Base-by-base conservation (phyloP, 2,888 invertebrate species). In the Argynnis bischoffii region DNA sequence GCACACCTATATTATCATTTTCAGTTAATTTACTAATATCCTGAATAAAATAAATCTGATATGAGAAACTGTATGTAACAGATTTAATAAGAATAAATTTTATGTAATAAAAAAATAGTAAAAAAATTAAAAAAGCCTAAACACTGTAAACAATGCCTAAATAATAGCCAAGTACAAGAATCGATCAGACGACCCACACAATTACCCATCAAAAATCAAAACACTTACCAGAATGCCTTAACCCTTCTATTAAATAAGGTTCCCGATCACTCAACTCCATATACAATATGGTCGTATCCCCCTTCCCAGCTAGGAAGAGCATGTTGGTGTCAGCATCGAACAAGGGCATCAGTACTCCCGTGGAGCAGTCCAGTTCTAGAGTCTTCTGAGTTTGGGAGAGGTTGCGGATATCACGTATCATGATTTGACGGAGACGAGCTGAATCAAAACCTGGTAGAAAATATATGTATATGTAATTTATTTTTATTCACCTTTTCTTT, bases 291-390 rank as follows among this genome's bases (percentile, higher is more conserved):
- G 97, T 97, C 0, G 97, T 98, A 80, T 99, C 99, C 8, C 98
- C 98, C 93, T 98, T 98, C 53, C 98, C 99, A 66, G 97, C 97
- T 68, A 99, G 92, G 93, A 99, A 98, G 70, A 99, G 93, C 98
- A 99, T 98, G 78, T 97, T 97, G 53, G 99, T 99, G 81, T 99
- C 99, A 15, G 96, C 92, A 89, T 99, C 99, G 85, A 95, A 98
- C 6, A 99, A 93, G 0, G 99, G 99, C 94, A 99, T 98, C 72
- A 99, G 92, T 70, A 98, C 96, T 41, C 98, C 98, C 26, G 97
- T 97, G 63, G 97, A 97, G 79, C 97, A 97, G 86, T 98, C 98
- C 72, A 97, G 88, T 77, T 96, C 96, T 51, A 97, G 80, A 0
- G 96, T 95, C 85, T 96, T 97, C 78, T 98, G 95, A 0, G 97